These are phyloP conservation scores for Epicampocera succincta DNA, from an alignment of 2,888 invertebrate genomes.

Conservation along the genomic window DNA sequence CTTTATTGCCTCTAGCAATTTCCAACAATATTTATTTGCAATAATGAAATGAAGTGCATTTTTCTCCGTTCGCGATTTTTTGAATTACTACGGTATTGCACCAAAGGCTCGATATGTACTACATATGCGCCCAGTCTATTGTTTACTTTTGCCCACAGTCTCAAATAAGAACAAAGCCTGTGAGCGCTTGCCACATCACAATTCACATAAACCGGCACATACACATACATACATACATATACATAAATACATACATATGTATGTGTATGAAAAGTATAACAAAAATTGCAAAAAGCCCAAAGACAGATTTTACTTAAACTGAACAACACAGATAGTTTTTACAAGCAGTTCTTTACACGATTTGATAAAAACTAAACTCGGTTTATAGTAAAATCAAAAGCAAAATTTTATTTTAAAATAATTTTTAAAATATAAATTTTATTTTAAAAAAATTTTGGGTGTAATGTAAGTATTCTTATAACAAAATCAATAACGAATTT, in stretches of 20 bases:
- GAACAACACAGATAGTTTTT: slow-evolving; percentile 57
- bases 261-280: not conserved
- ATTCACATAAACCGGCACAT: slow-evolving; percentile 37
- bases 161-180: slow-evolving; percentile 52
- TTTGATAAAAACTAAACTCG: slow-evolving; percentile 69
- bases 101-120: too few species aligned
- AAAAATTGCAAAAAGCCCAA: slow-evolving; percentile 72
- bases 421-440: slow-evolving; percentile 81
- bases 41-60: too few species aligned
- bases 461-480: slow-evolving; percentile 79
- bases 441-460: slow-evolving; percentile 81
- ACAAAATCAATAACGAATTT: slow-evolving; percentile 55
- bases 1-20: too few species aligned
- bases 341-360: slow-evolving; percentile 37
- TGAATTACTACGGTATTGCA: too few species aligned
- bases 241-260: not conserved
- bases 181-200: slow-evolving; percentile 21
- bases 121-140: too few species aligned
- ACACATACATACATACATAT: not conserved
- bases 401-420: slow-evolving; percentile 81
- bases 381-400: slow-evolving; percentile 78
- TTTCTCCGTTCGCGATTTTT: too few species aligned
- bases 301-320: slow-evolving; percentile 78
- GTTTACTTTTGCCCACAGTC: slow-evolving; percentile 22
- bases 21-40: too few species aligned